Evolutionary conservation across 2,888 invertebrate species (phyloP), one percentile per base, ranked within the genome.

Genomic region (Drosophila fungiperda): DNA sequence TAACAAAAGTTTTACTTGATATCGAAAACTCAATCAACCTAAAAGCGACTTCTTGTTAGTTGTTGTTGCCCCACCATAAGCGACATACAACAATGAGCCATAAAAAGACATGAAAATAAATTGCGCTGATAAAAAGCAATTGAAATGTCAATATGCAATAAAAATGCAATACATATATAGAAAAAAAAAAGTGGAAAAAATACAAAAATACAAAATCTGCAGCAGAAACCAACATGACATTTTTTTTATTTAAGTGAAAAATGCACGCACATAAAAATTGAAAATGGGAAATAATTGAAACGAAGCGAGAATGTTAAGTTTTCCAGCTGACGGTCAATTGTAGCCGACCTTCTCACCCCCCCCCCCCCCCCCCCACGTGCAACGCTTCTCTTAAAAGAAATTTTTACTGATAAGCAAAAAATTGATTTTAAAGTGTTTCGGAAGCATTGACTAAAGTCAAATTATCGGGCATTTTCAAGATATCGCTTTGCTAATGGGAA

Each of bases 131-230:
- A 87, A 80, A 74, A 76, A 69, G 60, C 74, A 76, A 82, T 84
- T 75, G 71, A 82, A 81, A 76, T 76, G 82, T 83, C 84, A 81
- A 72, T 87, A 82, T 73, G 68, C 55, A 71, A 69, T 73, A 77
- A 80, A 58, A 61, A 63, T 54, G 49, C 26, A 29, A 61, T 20
- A 23, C 33, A 53, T 36, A 59, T 50, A 40, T 40, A 50, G 50
- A 52, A 33, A 48, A 54, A 8, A 23, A 49, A 40, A 57, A n/a
- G 52, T 23, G 35, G 0, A n/a, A n/a, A 52, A 38, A 59, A 61
- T n/a, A 26, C 26, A 53, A 45, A n/a, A 42, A 42, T 36, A 7
- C 5, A 45, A 45, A 45, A 45, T 20, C 23, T 23, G 29, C 26
- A 60, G 53, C 58, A 50, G 50, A 77, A 58, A 55, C 5, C 36